Percentiles rank a stretch among this genome's conserved stretches.
Evolutionary conservation across 1,140 invertebrate species (phyloP).

Genomic region (Pollicipes pollicipes): DNA sequence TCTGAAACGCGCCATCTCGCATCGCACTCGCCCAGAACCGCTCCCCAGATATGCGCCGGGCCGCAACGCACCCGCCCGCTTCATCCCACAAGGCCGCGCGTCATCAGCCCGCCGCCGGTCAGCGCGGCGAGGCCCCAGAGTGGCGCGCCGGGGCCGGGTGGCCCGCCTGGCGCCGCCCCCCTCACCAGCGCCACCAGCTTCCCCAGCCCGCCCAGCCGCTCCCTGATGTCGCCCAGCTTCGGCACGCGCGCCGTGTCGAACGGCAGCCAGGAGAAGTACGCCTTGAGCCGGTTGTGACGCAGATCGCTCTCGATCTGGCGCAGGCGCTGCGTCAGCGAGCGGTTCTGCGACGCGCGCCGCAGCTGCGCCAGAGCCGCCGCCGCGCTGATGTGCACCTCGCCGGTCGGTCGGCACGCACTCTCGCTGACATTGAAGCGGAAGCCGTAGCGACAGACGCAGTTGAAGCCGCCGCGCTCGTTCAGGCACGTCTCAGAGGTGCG

Average conservation of each 20-base stretch:
- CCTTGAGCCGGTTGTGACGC: background rate
- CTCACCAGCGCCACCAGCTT: background rate
- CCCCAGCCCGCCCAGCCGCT: background rate
- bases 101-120: too few relatives aligned
- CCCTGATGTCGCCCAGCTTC: background rate
- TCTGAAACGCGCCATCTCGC: too few relatives aligned
- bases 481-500: constrained; percentile 5
- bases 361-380: background rate
- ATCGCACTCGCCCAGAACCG: too few relatives aligned
- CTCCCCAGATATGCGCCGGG: too few relatives aligned
- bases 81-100: too few relatives aligned
- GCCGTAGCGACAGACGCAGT: constrained; percentile 11
- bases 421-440: constrained; percentile 6
- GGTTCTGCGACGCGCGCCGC: background rate
- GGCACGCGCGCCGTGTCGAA: background rate
- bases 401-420: background rate
- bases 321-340: background rate
- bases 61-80: too few relatives aligned
- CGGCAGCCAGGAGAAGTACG: background rate
- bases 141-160: too few relatives aligned
- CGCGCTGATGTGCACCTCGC: background rate
- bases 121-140: too few relatives aligned
- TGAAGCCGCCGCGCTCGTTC: constrained; percentile 5
- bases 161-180: too few relatives aligned
- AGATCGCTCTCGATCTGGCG: background rate